Evolutionary conservation across 1,140 invertebrate species (phyloP).

Genomic region (Octopus bimaculoides): DNA sequence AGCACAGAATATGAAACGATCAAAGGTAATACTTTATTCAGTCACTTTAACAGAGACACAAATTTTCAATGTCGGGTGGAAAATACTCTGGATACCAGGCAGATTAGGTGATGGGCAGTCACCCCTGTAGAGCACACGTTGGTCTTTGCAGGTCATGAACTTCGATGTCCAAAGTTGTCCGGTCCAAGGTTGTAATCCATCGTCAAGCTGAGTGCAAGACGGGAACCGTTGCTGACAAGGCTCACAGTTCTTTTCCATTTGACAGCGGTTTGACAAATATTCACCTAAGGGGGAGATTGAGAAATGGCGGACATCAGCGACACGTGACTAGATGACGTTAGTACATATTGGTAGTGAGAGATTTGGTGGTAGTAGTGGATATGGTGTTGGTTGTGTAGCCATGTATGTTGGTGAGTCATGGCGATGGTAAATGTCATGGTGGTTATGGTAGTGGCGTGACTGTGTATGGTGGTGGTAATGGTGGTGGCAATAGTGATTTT

Average conservation of each 20-base stretch:
- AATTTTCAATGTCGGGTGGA: neutral
- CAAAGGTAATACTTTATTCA: too few relatives aligned
- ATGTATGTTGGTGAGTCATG: too few relatives aligned
- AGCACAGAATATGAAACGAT: too few relatives aligned
- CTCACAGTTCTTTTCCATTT: neutral
- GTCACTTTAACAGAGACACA: neutral
- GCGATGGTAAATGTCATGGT: too few relatives aligned
- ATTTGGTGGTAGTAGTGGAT: too few relatives aligned
- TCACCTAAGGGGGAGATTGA: neutral
- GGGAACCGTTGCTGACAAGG: neutral
- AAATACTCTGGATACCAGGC: neutral
- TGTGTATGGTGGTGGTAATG: too few relatives aligned
- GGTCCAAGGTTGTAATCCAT: neutral
- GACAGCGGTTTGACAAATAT: neutral
- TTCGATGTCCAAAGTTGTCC: neutral
- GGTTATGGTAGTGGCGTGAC: too few relatives aligned
- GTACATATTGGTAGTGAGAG: too few relatives aligned
- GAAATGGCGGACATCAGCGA: too few relatives aligned
- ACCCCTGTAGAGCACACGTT: neutral
- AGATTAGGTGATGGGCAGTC: neutral
- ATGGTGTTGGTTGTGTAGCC: too few relatives aligned
- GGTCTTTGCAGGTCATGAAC: neutral
- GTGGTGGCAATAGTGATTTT: too few relatives aligned
- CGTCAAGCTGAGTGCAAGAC: neutral
- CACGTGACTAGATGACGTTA: too few relatives aligned